These are phyloP conservation scores for Ochlodes sylvanus DNA, from an alignment of 2,888 invertebrate species.

Conservation along the genomic window DNA sequence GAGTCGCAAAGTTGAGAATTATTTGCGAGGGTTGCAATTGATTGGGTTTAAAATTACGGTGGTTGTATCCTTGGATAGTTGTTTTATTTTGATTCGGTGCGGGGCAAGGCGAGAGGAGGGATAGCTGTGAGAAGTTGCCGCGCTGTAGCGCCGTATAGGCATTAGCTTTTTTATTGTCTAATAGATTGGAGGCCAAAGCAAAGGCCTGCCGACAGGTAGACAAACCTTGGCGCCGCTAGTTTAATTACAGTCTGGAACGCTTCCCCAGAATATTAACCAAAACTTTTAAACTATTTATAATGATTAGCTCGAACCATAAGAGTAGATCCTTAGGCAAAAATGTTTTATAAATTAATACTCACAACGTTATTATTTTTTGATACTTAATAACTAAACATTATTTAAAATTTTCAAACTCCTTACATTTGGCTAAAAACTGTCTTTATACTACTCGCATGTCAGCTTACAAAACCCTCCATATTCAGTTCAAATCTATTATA, in stretches of 20 bases:
- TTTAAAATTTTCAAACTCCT: too few species aligned
- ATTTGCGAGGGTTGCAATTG: constrained; percentile 51
- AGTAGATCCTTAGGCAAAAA: neutral
- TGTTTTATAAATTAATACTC: too few species aligned
- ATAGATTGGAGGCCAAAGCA: constrained; percentile 77
- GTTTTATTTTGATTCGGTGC: constrained; percentile 71
- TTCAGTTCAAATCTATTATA: too few species aligned
- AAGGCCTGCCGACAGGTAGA: constrained; percentile 80
- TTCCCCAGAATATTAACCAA: constrained; percentile 17
- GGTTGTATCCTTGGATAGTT: constrained; percentile 84
- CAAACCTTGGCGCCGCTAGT: constrained; percentile 75
- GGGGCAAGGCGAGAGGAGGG: constrained; percentile 52
- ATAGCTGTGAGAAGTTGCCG: constrained; percentile 78
- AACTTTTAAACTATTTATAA: constrained; percentile 19
- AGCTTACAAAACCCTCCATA: too few species aligned
- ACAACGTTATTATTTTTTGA: too few species aligned
- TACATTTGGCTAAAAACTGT: too few species aligned
- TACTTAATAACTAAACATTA: too few species aligned
- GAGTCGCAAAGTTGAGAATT: constrained; percentile 54
- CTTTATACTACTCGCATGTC: too few species aligned
- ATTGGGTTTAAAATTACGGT: constrained; percentile 74
- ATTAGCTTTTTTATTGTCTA: constrained; percentile 83
- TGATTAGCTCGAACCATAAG: neutral
- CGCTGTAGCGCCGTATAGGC: constrained; percentile 68
- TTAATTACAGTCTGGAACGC: constrained; percentile 73